phyloP scores from a whole-genome alignment of 2,113 vertebrate species.

The Carettochelys insculpta region DNA sequence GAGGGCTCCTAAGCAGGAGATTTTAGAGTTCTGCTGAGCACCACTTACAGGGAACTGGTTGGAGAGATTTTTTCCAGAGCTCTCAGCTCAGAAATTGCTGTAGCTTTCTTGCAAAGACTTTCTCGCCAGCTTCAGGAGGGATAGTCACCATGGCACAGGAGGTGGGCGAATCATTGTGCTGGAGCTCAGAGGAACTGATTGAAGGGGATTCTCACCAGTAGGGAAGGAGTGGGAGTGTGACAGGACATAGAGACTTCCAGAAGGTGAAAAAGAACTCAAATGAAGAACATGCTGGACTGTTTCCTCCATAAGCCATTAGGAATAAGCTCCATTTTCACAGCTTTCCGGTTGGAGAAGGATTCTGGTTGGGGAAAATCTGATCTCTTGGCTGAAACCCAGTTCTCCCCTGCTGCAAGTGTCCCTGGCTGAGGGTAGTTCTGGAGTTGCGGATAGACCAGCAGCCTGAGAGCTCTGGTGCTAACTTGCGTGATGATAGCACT shows the following conservation, averaged over 20 bases:
- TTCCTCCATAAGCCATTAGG: background rate
- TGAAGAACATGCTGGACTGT: background rate
- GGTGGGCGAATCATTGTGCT: background rate
- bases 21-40: background rate
- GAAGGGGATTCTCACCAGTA: background rate
- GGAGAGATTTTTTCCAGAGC: constrained; percentile 29
- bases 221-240: background rate
- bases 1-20: fast-evolving
- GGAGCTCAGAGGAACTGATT: background rate
- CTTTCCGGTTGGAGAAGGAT: background rate
- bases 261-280: background rate
- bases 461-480: background rate
- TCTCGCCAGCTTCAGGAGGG: fast-evolving
- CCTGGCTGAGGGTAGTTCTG: background rate
- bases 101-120: constrained; percentile 23
- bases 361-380: background rate
- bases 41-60: background rate
- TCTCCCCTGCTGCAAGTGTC: background rate
- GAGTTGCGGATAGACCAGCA: background rate
- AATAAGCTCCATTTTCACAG: background rate
- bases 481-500: background rate
- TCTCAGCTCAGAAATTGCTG: constrained; percentile 47
- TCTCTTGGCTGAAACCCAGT: background rate
- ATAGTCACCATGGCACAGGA: background rate
- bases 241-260: background rate